These are phyloP conservation scores for Zonotrichia albicollis DNA, from an alignment of 2,797 vertebrate species.

Conservation along the genomic window DNA sequence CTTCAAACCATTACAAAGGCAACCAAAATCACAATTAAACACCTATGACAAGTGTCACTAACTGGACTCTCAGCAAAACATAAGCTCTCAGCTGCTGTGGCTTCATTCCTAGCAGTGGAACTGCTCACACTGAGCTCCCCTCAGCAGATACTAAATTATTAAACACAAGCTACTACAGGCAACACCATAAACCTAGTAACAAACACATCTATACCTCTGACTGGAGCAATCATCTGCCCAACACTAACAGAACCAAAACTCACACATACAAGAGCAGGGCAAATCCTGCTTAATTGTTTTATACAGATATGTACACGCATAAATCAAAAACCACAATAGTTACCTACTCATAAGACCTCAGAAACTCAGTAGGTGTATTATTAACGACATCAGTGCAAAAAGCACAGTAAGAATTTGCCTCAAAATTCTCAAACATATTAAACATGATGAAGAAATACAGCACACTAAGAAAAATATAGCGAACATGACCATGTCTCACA, in stretches of 20 bases:
- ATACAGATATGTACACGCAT: neutral
- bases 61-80: neutral
- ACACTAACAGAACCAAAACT: neutral
- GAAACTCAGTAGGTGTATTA: slow-evolving; percentile 4
- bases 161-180: neutral
- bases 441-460: neutral
- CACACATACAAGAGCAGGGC: neutral
- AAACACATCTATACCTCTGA: neutral
- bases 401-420: neutral
- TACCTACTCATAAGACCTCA: neutral
- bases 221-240: neutral
- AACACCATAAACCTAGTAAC: neutral
- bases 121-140: accelerated
- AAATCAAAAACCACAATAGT: neutral
- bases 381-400: neutral
- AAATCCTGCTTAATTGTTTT: neutral
- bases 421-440: neutral
- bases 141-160: neutral
- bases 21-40: neutral
- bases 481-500: neutral
- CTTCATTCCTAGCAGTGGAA: neutral
- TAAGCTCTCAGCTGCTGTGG: neutral
- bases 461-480: neutral
- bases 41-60: neutral
- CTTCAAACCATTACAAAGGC: neutral